Evolutionary conservation across 2,888 invertebrate genomes (phyloP).

Genomic region (Sialis lutaria): DNA sequence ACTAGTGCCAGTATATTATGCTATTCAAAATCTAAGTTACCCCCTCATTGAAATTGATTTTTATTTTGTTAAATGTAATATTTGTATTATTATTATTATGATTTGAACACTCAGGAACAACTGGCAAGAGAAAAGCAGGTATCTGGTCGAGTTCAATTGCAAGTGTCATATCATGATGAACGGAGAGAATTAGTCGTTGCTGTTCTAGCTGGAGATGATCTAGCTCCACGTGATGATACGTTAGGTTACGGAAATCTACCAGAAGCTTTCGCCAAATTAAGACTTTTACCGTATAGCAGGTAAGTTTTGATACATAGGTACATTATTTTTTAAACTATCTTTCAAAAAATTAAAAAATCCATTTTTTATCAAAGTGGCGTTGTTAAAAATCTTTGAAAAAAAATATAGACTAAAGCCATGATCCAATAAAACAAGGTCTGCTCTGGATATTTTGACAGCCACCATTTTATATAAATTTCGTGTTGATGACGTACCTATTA

Average conservation of each 20-base stretch:
- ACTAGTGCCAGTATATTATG: neutral
- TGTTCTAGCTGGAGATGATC: constrained; percentile 70
- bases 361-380: too few species aligned
- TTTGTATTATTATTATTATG: neutral
- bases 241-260: constrained; percentile 61
- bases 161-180: constrained; percentile 78
- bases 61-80: too few species aligned
- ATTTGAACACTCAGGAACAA: constrained; percentile 38
- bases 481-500: too few species aligned
- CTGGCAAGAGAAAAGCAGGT: constrained; percentile 56
- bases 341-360: too few species aligned
- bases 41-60: too few species aligned
- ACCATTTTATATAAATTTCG: too few species aligned
- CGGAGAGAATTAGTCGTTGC: constrained; percentile 69
- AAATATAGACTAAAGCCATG: too few species aligned
- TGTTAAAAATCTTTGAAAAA: too few species aligned
- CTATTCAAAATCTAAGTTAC: neutral
- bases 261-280: constrained; percentile 70
- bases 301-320: constrained; percentile 11
- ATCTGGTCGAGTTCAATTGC: constrained; percentile 68
- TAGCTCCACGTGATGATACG: constrained; percentile 61
- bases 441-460: too few species aligned
- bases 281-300: constrained; percentile 63
- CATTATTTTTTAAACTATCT: too few species aligned
- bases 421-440: too few species aligned